Conservation (phyloP, 2,797 vertebrate species). For the Okamejei kenojei region DNA sequence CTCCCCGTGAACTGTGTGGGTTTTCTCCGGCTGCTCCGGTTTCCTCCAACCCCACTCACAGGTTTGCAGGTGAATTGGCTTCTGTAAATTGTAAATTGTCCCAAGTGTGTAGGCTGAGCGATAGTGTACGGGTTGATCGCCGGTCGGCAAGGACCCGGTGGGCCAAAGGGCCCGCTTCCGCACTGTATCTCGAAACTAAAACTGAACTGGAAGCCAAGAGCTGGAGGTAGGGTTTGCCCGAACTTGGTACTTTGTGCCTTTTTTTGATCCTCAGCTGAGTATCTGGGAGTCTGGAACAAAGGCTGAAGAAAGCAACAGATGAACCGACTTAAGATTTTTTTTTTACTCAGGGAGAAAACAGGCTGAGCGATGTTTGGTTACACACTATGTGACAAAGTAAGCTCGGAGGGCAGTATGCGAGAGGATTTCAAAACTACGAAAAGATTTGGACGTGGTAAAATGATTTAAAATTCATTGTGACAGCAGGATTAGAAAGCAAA, state of each 20-base stretch:
- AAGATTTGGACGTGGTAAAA: not conserved
- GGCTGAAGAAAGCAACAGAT: not conserved
- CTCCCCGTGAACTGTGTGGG: too few species aligned
- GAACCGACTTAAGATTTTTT: not conserved
- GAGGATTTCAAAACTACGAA: not conserved
- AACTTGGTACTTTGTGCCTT: not conserved
- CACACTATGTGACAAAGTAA: not conserved
- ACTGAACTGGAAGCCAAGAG: not conserved
- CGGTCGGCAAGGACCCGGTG: too few species aligned
- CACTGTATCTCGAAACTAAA: too few species aligned
- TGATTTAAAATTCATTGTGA: not conserved
- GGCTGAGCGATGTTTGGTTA: not conserved
- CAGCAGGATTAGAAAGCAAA: not conserved
- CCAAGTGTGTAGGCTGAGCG: too few species aligned
- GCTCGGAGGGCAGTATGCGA: not conserved
- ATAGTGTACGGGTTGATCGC: too few species aligned
- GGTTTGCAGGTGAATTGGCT: too few species aligned
- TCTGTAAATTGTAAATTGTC: too few species aligned
- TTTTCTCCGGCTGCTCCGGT: too few species aligned
- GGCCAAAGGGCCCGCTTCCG: too few species aligned
- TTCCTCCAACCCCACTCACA: too few species aligned
- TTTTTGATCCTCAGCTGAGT: not conserved
- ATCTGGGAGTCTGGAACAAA: not conserved
- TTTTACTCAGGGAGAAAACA: not conserved
- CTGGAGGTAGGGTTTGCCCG: too few species aligned